A percentile compares a stretch with the other conserved stretches of the same genome.
phyloP scores from a whole-genome alignment of 2,797 vertebrate genomes.

The Channallabes apus region DNA sequence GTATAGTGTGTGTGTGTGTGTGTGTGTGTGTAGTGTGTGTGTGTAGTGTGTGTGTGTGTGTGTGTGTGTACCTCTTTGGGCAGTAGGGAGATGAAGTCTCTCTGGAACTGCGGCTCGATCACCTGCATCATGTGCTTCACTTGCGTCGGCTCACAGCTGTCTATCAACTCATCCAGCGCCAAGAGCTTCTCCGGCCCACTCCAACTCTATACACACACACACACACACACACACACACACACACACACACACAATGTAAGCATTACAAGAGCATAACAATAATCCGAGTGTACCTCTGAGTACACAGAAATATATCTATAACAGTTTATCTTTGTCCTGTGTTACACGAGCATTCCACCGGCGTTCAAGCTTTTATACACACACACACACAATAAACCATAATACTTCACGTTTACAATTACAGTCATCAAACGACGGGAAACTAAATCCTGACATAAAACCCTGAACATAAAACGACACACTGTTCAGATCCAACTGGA shows the following conservation, averaged over 20 bases:
- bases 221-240: constrained; percentile 29
- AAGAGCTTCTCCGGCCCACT: constrained; percentile 97
- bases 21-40: no score
- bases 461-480: background rate
- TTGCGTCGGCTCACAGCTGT: constrained; percentile 99
- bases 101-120: constrained; percentile 99
- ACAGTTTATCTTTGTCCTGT: background rate
- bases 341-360: no score
- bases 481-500: background rate
- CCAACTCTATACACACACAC: constrained; percentile 87
- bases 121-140: constrained; percentile 99
- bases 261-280: background rate
- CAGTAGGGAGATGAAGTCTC: constrained; percentile 99
- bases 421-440: background rate
- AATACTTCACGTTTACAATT: background rate
- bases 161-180: constrained; percentile 98
- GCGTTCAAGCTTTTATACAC: background rate
- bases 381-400: background rate
- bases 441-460: background rate
- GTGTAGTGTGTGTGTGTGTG: background rate
- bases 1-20: no score
- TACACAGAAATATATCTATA: background rate
- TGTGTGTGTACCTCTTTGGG: constrained; percentile 93
- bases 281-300: background rate
- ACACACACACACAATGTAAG: no score